Evolutionary conservation across 2,888 invertebrate species (phyloP).

Genomic region (Tenthredo amoena): DNA sequence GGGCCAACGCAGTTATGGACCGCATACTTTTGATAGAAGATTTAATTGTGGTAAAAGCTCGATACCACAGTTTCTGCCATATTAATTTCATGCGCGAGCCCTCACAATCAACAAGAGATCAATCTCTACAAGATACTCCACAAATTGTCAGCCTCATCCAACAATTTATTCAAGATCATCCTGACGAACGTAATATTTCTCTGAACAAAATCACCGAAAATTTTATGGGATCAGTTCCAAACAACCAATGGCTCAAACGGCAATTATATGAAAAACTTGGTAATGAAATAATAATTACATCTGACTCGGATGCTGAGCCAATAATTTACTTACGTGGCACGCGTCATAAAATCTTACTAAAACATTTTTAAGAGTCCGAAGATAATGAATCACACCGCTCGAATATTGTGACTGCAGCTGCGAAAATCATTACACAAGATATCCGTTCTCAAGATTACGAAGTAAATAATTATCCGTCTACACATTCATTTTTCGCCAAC

Average conservation of each 20-base stretch:
- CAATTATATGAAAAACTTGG: conserved; percentile 56
- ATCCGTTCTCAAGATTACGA: conserved; percentile 57
- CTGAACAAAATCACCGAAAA: conserved; percentile 53
- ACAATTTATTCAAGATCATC: conserved; percentile 51
- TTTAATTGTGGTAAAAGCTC: conserved; percentile 49
- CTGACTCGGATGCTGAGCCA: not conserved
- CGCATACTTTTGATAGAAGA: conserved; percentile 40
- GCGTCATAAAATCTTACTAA: conserved; percentile 57
- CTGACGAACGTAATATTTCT: conserved; percentile 57
- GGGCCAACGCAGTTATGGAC: not conserved
- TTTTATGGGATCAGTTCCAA: conserved; percentile 54
- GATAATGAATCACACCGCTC: conserved; percentile 55
- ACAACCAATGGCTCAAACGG: conserved; percentile 55
- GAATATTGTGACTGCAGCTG: conserved; percentile 55
- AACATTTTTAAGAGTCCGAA: conserved; percentile 55
- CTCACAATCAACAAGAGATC: not conserved
- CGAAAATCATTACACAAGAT: conserved; percentile 56
- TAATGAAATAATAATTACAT: conserved; percentile 57
- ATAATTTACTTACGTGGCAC: conserved; percentile 59
- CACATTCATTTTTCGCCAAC: conserved; percentile 53
- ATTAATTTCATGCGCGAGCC: not conserved
- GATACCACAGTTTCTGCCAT: conserved; percentile 51
- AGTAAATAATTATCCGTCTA: conserved; percentile 53
- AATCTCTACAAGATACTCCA: conserved; percentile 35
- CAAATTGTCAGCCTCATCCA: conserved; percentile 10